Conservation (phyloP, 2,113 vertebrate species). For the Eurypyga helias region DNA sequence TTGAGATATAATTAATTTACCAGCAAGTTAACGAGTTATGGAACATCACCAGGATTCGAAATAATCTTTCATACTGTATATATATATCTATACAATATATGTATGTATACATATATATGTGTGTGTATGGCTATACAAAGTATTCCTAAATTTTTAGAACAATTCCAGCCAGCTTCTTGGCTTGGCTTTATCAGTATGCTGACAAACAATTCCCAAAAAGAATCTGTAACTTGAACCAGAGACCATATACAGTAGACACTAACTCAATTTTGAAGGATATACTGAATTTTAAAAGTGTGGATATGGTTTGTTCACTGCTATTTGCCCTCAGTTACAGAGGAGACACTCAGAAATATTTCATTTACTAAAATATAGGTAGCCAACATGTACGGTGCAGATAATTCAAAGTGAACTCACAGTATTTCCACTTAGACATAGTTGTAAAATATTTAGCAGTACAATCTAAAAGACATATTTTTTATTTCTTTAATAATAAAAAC, state of each 20-base stretch:
- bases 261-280: background rate
- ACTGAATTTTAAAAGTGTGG: background rate
- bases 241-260: background rate
- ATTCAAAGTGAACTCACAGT: background rate
- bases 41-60: background rate
- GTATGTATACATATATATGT: too few species aligned
- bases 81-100: background rate
- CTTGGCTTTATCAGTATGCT: rapidly evolving
- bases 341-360: background rate
- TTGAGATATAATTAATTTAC: background rate
- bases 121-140: background rate
- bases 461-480: background rate
- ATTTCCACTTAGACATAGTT: background rate
- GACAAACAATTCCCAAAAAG: background rate
- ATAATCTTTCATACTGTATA: background rate
- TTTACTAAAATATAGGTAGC: background rate
- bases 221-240: background rate
- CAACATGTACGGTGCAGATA: background rate
- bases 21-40: background rate
- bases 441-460: background rate
- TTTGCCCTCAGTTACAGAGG: background rate
- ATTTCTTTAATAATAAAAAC: background rate
- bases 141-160: background rate
- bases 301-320: background rate
- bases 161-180: background rate